Evolutionary conservation across 2,888 invertebrate genomes (phyloP).

Genomic region (Rhogogaster chlorosoma): DNA sequence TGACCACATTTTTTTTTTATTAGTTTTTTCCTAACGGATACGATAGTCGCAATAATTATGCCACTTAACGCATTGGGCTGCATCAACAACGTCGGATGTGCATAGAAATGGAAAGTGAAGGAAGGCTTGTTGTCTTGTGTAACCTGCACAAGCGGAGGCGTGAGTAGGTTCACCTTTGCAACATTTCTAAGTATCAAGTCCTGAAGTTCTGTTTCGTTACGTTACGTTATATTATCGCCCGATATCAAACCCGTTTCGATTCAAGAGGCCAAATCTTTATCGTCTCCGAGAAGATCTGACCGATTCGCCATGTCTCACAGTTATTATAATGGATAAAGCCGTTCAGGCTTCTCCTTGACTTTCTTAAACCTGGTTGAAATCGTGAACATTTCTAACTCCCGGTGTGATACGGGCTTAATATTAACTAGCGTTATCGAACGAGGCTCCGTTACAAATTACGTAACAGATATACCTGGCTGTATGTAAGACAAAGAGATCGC

Average conservation of each 20-base stretch:
- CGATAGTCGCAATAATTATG: conserved; percentile 62
- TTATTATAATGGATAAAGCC: neutral
- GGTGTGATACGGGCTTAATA: conserved; percentile 31
- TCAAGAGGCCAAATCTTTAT: neutral
- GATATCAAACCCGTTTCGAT: neutral
- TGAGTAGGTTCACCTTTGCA: conserved; percentile 55
- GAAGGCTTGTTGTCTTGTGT: conserved; percentile 63
- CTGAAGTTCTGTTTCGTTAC: neutral
- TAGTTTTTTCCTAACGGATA: conserved; percentile 62
- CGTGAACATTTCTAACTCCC: neutral
- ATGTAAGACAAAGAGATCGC: neutral
- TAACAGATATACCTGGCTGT: conserved; percentile 57
- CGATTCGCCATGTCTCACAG: neutral
- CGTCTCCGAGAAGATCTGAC: neutral
- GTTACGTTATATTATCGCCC: neutral
- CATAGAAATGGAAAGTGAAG: conserved; percentile 72
- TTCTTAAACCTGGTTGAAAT: neutral
- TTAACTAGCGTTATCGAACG: conserved; percentile 38
- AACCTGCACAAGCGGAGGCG: conserved; percentile 40
- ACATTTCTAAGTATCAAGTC: conserved; percentile 61
- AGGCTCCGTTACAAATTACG: conserved; percentile 64
- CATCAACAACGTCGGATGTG: conserved; percentile 63
- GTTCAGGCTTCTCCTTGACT: neutral
- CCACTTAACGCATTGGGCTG: conserved; percentile 54
- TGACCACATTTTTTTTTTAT: conserved; percentile 21